Base-by-base conservation (phyloP, 2,113 vertebrate species). In the Nansenia antarctica region DNA sequence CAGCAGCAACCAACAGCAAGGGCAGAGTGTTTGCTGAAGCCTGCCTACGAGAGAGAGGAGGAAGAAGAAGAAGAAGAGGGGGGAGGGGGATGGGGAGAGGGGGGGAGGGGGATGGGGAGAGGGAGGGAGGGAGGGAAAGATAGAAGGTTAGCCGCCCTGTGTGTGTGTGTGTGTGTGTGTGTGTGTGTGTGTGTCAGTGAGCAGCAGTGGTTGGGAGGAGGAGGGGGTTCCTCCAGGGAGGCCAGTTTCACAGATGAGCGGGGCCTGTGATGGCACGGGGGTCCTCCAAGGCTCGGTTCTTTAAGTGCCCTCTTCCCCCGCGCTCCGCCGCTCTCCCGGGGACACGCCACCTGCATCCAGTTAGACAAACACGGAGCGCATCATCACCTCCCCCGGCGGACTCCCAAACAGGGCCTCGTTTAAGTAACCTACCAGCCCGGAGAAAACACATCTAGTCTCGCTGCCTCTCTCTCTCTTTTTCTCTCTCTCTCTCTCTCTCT, bases 331-430 rank as follows among this genome's bases (percentile, higher is more conserved):
- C 35, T 47, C 39, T 30, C 24, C 62, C 42, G 8, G 6, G 14
- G 22, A 45, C 0, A 2, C 20, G 62, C 12, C 64, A 66, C 30
- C 47, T 18, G 49, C 49, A 62, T 62, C 22, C 61, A 39, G 34
- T 62, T 29, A 45, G 73, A 30, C 60, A 58, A 69, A 76, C 49
- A 52, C 61, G 60, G 67, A 67, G 2, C 64, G 29, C 74, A 60
- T 73, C 65, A 55, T 58, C 67, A 67, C 26, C n/a, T 57, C 5
- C 54, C 12, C 26, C 6, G 59, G 61, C 78, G 77, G 79, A 73
- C 78, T 82, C 77, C 20, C 74, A 67, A 14, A 65, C 57, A 42
- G 37, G n/a, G n/a, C n/a, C n/a, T n/a, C n/a, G n/a, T n/a, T n/a
- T n/a, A n/a, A n/a, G n/a, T n/a, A n/a, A n/a, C n/a, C n/a, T n/a